Conservation (phyloP, 1,140 invertebrate genomes). For the Phymorhynchus buccinoides region DNA sequence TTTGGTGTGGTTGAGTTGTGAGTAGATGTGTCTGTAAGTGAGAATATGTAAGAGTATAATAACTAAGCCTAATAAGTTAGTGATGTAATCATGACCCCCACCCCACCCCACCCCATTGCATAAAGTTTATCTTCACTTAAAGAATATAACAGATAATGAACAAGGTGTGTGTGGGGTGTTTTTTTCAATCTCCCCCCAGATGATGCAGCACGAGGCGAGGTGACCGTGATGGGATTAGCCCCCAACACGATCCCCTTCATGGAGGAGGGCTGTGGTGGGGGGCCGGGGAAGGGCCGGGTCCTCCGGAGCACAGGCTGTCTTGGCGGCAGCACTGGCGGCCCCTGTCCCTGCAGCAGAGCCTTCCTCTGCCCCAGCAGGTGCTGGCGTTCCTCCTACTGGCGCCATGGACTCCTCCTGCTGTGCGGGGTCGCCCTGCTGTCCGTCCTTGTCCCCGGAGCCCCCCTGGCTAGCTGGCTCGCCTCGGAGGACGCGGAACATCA, state of each 20-base stretch:
- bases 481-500: slow-evolving; percentile 26
- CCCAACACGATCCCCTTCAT: too few relatives aligned
- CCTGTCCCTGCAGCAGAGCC: not conserved
- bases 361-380: not conserved
- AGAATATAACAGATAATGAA: too few relatives aligned
- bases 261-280: too few relatives aligned
- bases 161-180: slow-evolving; percentile 1
- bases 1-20: too few relatives aligned
- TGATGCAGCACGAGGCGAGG: not conserved
- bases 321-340: not conserved
- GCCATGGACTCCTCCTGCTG: not conserved
- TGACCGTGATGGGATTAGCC: not conserved
- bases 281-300: too few relatives aligned
- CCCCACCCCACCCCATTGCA: too few relatives aligned
- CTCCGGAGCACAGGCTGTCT: not conserved
- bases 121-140: too few relatives aligned
- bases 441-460: not conserved
- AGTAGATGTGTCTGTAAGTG: too few relatives aligned
- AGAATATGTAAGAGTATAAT: too few relatives aligned
- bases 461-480: not conserved
- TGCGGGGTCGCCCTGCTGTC: not conserved
- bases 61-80: too few relatives aligned
- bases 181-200: not conserved
- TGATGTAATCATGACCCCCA: too few relatives aligned
- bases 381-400: not conserved